phyloP scores from a whole-genome alignment of 2,113 vertebrate genomes.

The Zosterops pallidus region DNA sequence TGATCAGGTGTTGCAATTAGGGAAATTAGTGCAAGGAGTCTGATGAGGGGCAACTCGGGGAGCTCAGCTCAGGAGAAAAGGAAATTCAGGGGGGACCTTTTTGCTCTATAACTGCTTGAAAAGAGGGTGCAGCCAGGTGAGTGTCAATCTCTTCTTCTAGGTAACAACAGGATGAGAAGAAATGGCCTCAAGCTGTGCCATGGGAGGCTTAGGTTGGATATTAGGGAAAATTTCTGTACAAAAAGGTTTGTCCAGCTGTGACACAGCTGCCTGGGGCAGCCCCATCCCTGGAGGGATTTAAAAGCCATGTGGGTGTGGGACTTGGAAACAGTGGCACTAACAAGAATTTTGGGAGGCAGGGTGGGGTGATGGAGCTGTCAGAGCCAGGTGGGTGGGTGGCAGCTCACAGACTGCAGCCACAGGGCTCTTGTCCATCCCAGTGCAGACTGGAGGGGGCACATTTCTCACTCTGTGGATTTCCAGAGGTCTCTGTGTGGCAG shows the following conservation, averaged over 20 bases:
- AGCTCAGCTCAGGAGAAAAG: not conserved
- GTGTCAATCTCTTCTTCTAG: not conserved
- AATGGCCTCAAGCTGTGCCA: not conserved
- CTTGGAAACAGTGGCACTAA: not conserved
- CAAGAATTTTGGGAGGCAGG: not conserved
- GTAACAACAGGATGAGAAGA: not conserved
- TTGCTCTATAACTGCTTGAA: not conserved
- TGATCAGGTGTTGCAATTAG: not conserved
- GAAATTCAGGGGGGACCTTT: not conserved
- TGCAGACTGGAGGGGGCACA: not conserved
- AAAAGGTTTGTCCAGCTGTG: not conserved
- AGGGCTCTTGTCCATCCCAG: not conserved
- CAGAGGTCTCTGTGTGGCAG: not conserved
- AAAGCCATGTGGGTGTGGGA: fast-evolving
- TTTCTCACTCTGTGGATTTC: not conserved
- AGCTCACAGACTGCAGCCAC: not conserved
- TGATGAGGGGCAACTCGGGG: not conserved
- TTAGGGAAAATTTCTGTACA: not conserved
- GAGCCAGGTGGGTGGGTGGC: not conserved
- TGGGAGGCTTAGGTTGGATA: not conserved
- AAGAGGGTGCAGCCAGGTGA: not conserved
- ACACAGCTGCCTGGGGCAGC: not conserved
- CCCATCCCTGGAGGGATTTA: not conserved
- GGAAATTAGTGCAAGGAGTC: not conserved
- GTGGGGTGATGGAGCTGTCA: not conserved